Evolutionary conservation across 2,888 invertebrate species (phyloP), one percentile per base, ranked within the genome.

Genomic region (Hypolimnas misippus): DNA sequence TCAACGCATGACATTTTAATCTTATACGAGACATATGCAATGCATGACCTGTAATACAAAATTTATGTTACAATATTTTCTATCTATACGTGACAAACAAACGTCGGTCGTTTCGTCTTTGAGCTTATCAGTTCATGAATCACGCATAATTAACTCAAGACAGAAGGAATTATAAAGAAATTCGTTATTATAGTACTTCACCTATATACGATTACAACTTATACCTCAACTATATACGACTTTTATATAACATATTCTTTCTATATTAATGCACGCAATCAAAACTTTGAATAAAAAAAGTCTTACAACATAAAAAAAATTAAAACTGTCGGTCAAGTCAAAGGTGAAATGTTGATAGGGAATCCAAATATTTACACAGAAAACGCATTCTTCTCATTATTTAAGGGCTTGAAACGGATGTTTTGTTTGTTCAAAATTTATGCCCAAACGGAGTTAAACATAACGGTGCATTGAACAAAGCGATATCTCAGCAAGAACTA

Each of bases 381-480:
- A 67, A 66, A 68, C 57, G 61, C 72, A 69, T 74, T 75, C 76
- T 73, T 76, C 64, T 44, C 54, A 63, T 59, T 42, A 57, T 64
- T 72, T 62, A 66, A 73, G 70, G 67, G 71, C 67, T 68, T 65
- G 25, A 52, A 63, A 62, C 77, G 79, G 79, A 79, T 74, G 78
- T 77, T 71, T 70, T 78, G 72, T 78, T 78, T 80, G 73, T 69
- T 69, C 69, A 72, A 73, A 71, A 71, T 68, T 70, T 69, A 68
- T 60, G 64, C 70, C 67, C 69, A 79, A 82, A 81, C 73, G 75
- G 76, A 83, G 76, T 73, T 76, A 81, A 84, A 85, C 75, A 80
- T 84, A 84, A 83, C 83, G 72, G 75, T 73, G 59, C 57, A 42
- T 66, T 66, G 71, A 81, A 85, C 84, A 84, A 83, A 81, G 78